Evolutionary conservation across 2,113 vertebrate species (phyloP).

Genomic region (Heterotilapia buettikoferi): DNA sequence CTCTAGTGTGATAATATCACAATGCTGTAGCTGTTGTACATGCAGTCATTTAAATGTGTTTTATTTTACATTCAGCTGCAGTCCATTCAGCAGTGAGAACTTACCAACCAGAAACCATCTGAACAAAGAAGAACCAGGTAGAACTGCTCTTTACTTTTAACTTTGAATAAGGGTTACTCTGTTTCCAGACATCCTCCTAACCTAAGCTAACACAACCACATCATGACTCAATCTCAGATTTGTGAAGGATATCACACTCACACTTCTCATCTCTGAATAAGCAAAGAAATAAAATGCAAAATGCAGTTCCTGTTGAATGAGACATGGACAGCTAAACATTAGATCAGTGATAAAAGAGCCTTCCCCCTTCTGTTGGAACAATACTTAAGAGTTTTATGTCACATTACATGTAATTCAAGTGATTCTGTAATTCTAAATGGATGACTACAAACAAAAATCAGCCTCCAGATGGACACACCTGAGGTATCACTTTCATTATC

Average conservation of each 20-base stretch:
- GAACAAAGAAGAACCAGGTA: not conserved
- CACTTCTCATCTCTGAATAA: not conserved
- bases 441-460: accelerated
- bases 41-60: not conserved
- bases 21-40: accelerated
- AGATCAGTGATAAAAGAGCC: accelerated
- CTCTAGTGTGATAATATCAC: accelerated
- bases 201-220: not conserved
- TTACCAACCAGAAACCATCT: not conserved
- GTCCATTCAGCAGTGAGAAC: not conserved
- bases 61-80: not conserved
- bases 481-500: accelerated
- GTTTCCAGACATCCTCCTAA: not conserved
- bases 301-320: not conserved
- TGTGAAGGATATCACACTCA: not conserved
- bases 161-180: not conserved
- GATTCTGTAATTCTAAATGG: not conserved
- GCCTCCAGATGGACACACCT: not conserved
- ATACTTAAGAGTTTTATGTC: not conserved
- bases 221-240: not conserved
- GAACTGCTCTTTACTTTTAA: not conserved
- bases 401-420: not conserved
- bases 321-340: not conserved
- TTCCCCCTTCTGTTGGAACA: not conserved
- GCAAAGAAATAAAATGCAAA: not conserved